phyloP scores from a whole-genome alignment of 1,140 invertebrate genomes.

The Potamilus streckersoni region DNA sequence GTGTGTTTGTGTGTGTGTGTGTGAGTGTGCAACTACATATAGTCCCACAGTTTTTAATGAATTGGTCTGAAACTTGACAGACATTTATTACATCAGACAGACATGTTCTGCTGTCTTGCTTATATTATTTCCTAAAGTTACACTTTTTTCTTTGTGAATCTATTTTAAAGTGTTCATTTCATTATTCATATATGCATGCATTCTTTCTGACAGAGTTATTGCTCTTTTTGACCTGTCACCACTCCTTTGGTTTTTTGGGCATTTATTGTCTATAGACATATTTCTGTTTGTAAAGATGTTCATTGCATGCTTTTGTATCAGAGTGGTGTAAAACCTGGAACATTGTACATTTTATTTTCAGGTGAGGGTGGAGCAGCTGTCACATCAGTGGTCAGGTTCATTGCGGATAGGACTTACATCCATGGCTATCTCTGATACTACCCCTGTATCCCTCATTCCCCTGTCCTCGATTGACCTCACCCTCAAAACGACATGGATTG shows the following conservation, averaged over 20 bases:
- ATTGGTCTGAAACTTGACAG: too few species aligned
- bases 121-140: too few species aligned
- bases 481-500: constrained; percentile 69
- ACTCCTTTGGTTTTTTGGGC: background rate
- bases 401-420: constrained; percentile 83
- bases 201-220: background rate
- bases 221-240: background rate
- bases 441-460: constrained; percentile 73
- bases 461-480: constrained; percentile 66
- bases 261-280: background rate
- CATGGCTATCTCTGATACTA: constrained; percentile 74
- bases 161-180: background rate
- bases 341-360: constrained; percentile 70
- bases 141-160: too few species aligned
- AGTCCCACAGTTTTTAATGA: too few species aligned
- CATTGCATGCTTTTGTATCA: background rate
- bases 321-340: background rate
- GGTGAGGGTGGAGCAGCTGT: constrained; percentile 76
- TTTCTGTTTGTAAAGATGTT: background rate
- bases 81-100: too few species aligned
- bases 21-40: too few species aligned
- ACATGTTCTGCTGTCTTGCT: too few species aligned
- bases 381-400: constrained; percentile 79
- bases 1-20: too few species aligned
- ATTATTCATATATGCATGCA: background rate